phyloP scores from a whole-genome alignment of 2,113 vertebrate species.

The Pterophyllum scalare region DNA sequence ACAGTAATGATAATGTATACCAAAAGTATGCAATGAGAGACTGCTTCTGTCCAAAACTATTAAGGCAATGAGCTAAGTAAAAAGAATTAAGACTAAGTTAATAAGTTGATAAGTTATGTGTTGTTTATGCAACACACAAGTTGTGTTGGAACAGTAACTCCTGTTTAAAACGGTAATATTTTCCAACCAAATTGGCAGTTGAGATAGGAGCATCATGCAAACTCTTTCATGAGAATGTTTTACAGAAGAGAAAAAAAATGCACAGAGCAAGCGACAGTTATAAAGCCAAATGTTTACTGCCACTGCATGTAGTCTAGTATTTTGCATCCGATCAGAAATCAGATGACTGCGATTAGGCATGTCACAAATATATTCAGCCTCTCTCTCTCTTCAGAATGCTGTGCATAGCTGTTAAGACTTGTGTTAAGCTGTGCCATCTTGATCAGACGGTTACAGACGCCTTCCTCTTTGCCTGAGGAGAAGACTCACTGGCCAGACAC shows the following conservation, averaged over 20 bases:
- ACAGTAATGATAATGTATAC: background rate
- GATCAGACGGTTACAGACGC: slow-evolving; percentile 41
- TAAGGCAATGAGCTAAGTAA: background rate
- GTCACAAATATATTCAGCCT: slow-evolving; percentile 20
- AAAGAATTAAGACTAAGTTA: background rate
- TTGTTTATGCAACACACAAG: background rate
- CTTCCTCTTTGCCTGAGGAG: slow-evolving; percentile 50
- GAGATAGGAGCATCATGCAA: slow-evolving; percentile 23
- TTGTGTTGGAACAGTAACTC: background rate
- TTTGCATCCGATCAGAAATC: slow-evolving; percentile 34
- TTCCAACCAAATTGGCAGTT: slow-evolving; percentile 31
- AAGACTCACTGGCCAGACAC: slow-evolving; percentile 56
- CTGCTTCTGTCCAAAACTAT: background rate
- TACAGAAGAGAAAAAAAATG: background rate
- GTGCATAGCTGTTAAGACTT: slow-evolving; percentile 32
- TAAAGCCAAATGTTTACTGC: slow-evolving; percentile 10
- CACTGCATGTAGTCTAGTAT: slow-evolving; percentile 7
- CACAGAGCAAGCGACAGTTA: background rate
- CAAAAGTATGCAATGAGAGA: background rate
- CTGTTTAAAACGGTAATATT: background rate
- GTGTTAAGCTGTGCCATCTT: slow-evolving; percentile 50
- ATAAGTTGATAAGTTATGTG: no score
- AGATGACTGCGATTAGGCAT: slow-evolving; percentile 21
- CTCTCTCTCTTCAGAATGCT: background rate
- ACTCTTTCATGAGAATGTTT: slow-evolving; percentile 22